A percentile compares a stretch with the other conserved stretches of the same genome.
These are phyloP conservation scores for Sebastes steindachneri DNA, from an alignment of 2,797 vertebrate genomes.

Conservation along the genomic window DNA sequence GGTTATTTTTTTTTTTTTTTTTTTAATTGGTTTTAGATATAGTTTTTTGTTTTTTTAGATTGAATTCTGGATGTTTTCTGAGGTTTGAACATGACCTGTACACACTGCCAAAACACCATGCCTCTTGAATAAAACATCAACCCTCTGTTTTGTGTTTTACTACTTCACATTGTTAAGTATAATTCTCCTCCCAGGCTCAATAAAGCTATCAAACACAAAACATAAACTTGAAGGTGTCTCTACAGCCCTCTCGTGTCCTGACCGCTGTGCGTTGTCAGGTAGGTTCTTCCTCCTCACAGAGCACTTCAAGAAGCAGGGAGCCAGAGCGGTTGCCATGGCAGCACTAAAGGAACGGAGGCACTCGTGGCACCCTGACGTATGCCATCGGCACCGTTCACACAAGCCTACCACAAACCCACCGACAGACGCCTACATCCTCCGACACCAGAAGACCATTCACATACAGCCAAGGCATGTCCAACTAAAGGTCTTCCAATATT, in stretches of 20 bases:
- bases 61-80: slow-evolving; percentile 1
- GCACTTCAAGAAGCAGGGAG: slow-evolving; percentile 50
- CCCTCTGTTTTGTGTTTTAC: slow-evolving; percentile 40
- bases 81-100: slow-evolving; percentile 25
- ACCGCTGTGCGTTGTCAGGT: slow-evolving; percentile 44
- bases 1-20: not conserved
- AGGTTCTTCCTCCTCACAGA: slow-evolving; percentile 56
- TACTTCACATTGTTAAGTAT: slow-evolving; percentile 20
- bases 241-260: slow-evolving; percentile 25
- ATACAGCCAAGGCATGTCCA: slow-evolving; percentile 30
- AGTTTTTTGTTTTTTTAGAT: not conserved
- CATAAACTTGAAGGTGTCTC: slow-evolving; percentile 29
- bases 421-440: slow-evolving; percentile 49
- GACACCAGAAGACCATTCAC: slow-evolving; percentile 54
- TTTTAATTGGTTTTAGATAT: not conserved
- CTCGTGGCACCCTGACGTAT: slow-evolving; percentile 44
- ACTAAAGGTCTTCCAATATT: slow-evolving; percentile 40
- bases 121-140: slow-evolving; percentile 62
- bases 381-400: slow-evolving; percentile 47
- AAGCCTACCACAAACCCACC: slow-evolving; percentile 49
- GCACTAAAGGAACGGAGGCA: slow-evolving; percentile 59
- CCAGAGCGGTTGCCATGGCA: slow-evolving; percentile 79
- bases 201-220: slow-evolving; percentile 34
- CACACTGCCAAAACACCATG: slow-evolving; percentile 3
- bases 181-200: slow-evolving; percentile 22